Percentiles rank a stretch among this genome's conserved stretches.
Conservation (phyloP, 2,797 vertebrate genomes). For the Amniataba percoides region DNA sequence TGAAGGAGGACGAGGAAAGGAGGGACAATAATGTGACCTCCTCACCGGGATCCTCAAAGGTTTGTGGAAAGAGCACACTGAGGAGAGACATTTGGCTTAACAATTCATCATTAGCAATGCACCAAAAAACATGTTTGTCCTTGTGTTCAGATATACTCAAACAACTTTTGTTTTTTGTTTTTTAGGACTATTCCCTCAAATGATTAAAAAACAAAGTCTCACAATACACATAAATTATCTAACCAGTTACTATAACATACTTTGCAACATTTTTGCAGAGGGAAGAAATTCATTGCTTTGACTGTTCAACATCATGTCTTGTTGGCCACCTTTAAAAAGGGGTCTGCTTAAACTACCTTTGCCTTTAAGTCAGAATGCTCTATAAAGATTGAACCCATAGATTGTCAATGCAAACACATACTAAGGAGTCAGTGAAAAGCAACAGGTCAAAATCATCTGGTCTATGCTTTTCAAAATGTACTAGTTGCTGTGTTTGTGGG, state of each 20-base stretch:
- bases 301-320: conserved; percentile 35
- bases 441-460: conserved; percentile 29
- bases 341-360: conserved; percentile 11
- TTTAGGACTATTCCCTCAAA: conserved; percentile 48
- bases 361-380: conserved; percentile 38
- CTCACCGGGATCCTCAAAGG: conserved; percentile 38
- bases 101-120: conserved; percentile 37
- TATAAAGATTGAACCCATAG: conserved; percentile 65
- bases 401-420: conserved; percentile 85
- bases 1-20: conserved; percentile 40
- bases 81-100: conserved; percentile 67
- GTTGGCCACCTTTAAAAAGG: conserved; percentile 24
- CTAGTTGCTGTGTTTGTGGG: conserved; percentile 47
- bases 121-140: conserved; percentile 39
- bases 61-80: conserved; percentile 55
- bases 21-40: conserved; percentile 25
- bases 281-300: conserved; percentile 56
- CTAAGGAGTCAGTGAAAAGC: conserved; percentile 56
- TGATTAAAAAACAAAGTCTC: conserved; percentile 54
- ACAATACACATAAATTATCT: conserved; percentile 45
- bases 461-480: conserved; percentile 49
- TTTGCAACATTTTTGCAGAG: conserved; percentile 65
- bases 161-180: conserved; percentile 13
- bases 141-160: conserved; percentile 20
- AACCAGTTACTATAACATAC: conserved; percentile 49